Evolutionary conservation across 2,888 invertebrate genomes (phyloP), one percentile per base, ranked within the genome.

Genomic region (Tuberolachnus salignus): DNA sequence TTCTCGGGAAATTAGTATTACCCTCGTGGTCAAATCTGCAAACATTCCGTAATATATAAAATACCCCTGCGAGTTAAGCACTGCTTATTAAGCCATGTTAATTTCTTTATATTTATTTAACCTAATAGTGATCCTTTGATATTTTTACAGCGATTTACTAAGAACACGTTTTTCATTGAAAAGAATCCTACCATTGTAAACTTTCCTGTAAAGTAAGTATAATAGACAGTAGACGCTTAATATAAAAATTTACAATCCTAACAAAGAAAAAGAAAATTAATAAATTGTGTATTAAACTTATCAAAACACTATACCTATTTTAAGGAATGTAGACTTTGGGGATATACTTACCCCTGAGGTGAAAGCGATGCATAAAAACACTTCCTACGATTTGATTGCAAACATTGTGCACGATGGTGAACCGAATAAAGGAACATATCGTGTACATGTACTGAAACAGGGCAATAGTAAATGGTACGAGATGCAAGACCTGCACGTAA

Each of bases 181-280:
- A 99, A 99, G 87, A 99, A 99, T 88, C 98, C 98, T 1, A 99
- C 99, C 0, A 99, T 99, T 84, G 98, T 99, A 3, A 99, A 99
- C 86, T 99, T 99, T 86, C 99, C 99, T 4, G 96, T 99, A 81
- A 97, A 96, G 95, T 97, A 88, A 91, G 93, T 72, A 61, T 0
- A 23, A 34, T 34, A 53, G 63, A 63, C 42, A 6, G 14, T 61
- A 49, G 11, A 9, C 11, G 14, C 9, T 11, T 11, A 55, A 80
- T 26, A 11, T 26, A n/a, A 21, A 4, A 4, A 34, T 34, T 34
- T 34, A 34, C 34, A 34, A 4, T 34, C 6, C 34, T 34, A 3
- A 34, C 3, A 34, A 34, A 4, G 34, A 1, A 23, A 55, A 55
- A 69, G 19, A 70, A 44, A 16, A 53, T 53, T 8, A 13, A n/a